Conservation (phyloP, 2,113 vertebrate species). For the Penelope pileata region DNA sequence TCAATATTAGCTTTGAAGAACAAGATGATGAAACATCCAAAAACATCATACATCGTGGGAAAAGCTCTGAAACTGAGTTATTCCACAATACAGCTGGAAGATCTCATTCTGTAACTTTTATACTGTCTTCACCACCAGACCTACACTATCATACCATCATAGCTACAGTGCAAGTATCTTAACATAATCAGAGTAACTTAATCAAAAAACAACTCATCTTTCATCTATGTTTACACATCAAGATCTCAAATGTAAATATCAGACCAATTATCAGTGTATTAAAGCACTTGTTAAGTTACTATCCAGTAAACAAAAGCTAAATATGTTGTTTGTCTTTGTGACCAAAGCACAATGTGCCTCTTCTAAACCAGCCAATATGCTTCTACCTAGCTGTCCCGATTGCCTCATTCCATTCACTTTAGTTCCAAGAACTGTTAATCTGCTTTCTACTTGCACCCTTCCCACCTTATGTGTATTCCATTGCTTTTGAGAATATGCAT, state of each 20-base stretch:
- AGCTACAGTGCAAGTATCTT: neutral
- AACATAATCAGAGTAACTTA: neutral
- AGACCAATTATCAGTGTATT: neutral
- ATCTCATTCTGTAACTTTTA: neutral
- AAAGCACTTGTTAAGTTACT: neutral
- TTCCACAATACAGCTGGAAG: neutral
- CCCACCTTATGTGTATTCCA: neutral
- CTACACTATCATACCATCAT: neutral
- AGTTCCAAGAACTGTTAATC: neutral
- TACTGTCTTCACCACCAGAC: neutral
- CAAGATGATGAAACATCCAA: neutral
- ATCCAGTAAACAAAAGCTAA: neutral
- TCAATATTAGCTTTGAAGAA: neutral
- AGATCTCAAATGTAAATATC: neutral
- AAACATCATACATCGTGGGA: neutral
- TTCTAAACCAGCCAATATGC: neutral
- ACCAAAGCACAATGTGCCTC: neutral
- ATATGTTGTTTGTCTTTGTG: neutral
- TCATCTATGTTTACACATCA: neutral
- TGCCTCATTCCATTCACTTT: neutral
- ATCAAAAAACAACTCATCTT: neutral
- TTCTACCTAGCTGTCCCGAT: neutral
- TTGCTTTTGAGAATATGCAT: neutral
- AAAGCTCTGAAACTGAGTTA: neutral
- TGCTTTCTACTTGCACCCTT: neutral